Evolutionary conservation across 1,140 invertebrate species (phyloP), one percentile per base, ranked within the genome.

Genomic region (Drosophila pectinifera): DNA sequence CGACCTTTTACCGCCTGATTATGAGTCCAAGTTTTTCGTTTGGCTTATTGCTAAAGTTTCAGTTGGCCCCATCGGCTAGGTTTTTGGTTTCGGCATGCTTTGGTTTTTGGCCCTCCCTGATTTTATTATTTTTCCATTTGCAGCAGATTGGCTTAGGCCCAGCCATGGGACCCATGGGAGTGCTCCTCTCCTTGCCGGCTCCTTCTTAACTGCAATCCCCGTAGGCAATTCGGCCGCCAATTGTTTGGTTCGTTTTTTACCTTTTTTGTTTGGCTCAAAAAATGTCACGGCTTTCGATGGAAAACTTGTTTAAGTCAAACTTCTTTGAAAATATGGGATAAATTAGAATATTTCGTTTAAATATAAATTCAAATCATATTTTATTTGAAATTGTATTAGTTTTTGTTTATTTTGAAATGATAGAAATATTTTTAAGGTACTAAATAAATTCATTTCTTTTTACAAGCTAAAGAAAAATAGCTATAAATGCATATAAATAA

Each of bases 101-200:
- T 74, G 41, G 26, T 48, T 57, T 56, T 49, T 73, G 54, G 59
- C 43, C 49, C 13, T 43, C 59, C 73, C 56, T 75, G 77, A 75
- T 80, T 80, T 80, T 80, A 80, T 80, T 80, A 80, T 80, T 80
- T 80, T 80, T 80, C 78, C 63, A 80, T 80, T 80, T 80, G 78
- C 78, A 69, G 77, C 76, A 79, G 69, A 80, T 80, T 80, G 69
- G 69, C 70, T 80, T 46, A 53, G 65, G 42, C 26, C 64, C 51
- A 18, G 34, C 18, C 64, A 56, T 38, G 41, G 26, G 36, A 72
- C 63, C 65, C 68, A 46, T 26, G 65, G 68, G 49, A 38, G 49
- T 45, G 59, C 59, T 64, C 43, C n/a, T 28, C 62, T 65, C 13
- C 34, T 18, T 38, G 45, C 16, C 18, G 16, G 24, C 28, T 67